phyloP scores from a whole-genome alignment of 1,140 invertebrate genomes.

The Saccostrea cuccullata region DNA sequence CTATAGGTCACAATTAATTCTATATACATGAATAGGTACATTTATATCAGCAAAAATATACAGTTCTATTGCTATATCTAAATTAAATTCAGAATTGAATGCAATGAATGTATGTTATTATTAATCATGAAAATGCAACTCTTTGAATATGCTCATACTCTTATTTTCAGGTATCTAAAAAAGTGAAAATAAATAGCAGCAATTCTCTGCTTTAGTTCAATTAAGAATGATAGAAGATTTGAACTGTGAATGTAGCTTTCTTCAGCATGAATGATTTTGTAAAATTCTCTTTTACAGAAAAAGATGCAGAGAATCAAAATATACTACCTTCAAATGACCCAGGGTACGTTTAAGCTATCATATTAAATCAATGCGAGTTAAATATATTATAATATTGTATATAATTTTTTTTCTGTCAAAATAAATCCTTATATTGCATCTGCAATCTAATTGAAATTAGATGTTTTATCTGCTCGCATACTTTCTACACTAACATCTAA shows the following conservation, averaged over 20 bases:
- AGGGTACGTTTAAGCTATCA: not conserved
- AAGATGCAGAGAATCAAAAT: not conserved
- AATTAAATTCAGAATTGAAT: too few species aligned
- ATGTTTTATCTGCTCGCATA: too few species aligned
- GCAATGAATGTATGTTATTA: too few species aligned
- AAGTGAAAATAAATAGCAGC: not conserved
- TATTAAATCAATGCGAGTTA: not conserved
- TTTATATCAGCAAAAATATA: too few species aligned
- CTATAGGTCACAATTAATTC: too few species aligned
- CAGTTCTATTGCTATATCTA: too few species aligned
- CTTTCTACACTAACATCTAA: too few species aligned
- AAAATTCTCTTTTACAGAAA: not conserved
- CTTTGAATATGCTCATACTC: not conserved
- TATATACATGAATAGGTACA: too few species aligned
- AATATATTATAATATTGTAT: not conserved
- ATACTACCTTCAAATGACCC: slow-evolving; percentile 13
- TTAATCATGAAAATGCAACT: too few species aligned
- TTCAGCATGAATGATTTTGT: too few species aligned
- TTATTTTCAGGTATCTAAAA: not conserved
- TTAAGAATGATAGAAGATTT: not conserved
- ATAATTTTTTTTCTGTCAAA: not conserved
- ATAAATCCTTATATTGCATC: not conserved
- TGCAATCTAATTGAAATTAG: too few species aligned
- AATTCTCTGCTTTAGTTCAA: not conserved
- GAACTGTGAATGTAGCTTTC: too few species aligned